Evolutionary conservation across 2,797 vertebrate genomes (phyloP).

Genomic region (Acanthurus tractus): DNA sequence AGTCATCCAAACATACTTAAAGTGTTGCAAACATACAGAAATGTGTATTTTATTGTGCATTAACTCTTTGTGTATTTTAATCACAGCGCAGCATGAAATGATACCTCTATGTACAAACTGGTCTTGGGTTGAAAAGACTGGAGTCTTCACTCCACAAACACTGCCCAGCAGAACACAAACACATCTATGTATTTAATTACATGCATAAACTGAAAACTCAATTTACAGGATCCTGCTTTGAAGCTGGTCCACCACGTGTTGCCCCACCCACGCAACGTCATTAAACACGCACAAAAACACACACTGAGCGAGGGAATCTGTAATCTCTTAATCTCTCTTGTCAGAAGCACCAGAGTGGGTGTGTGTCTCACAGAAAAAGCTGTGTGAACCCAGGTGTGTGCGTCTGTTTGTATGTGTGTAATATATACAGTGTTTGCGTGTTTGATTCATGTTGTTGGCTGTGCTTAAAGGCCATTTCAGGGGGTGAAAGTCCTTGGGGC

Average conservation of each 20-base stretch:
- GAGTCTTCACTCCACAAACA: slow-evolving; percentile 14
- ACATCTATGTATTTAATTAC: background rate
- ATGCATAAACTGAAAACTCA: slow-evolving; percentile 6
- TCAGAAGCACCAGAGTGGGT: slow-evolving; percentile 52
- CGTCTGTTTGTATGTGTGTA: slow-evolving; percentile 11
- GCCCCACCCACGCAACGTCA: slow-evolving; percentile 36
- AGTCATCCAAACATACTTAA: background rate
- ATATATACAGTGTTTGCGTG: slow-evolving; percentile 23
- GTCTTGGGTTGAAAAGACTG: slow-evolving; percentile 5
- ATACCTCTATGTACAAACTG: background rate
- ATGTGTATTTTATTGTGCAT: background rate
- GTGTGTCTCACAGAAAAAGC: slow-evolving; percentile 40
- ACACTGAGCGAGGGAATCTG: slow-evolving; percentile 23
- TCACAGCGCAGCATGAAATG: background rate
- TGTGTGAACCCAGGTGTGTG: slow-evolving; percentile 36
- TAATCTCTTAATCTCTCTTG: slow-evolving; percentile 83
- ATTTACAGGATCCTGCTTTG: slow-evolving; percentile 22
- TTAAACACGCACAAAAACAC: slow-evolving; percentile 18
- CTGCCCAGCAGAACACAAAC: background rate
- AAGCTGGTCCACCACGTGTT: slow-evolving; percentile 34
- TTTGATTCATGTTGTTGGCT: slow-evolving; percentile 1
- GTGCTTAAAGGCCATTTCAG: slow-evolving; percentile 8
- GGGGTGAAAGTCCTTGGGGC: slow-evolving; percentile 26
- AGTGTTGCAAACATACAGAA: background rate
- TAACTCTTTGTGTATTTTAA: background rate